A percentile compares a stretch with the other conserved stretches of the same genome.
Evolutionary conservation across 2,797 vertebrate species (phyloP).

Genomic region (Uromys caudimaculatus): DNA sequence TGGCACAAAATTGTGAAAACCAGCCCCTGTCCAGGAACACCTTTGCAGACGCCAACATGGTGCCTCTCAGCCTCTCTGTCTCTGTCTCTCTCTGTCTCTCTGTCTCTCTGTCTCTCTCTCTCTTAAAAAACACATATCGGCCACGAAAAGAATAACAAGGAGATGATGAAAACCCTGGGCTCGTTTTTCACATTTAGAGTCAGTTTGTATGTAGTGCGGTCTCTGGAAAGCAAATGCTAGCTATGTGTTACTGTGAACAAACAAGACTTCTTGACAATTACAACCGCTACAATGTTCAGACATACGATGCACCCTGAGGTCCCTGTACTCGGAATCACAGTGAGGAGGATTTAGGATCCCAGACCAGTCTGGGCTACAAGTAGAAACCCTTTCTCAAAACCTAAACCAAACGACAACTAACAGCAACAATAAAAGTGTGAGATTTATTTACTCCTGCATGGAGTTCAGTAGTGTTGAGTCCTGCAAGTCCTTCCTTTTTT

Average conservation of each 20-base stretch:
- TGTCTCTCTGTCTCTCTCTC: too few species aligned
- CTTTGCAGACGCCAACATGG: not conserved
- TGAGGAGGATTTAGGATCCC: not conserved
- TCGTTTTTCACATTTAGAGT: not conserved
- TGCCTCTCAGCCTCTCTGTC: not conserved
- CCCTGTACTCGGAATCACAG: not conserved
- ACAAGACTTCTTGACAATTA: not conserved
- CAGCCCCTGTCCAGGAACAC: not conserved
- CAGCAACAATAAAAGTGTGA: not conserved
- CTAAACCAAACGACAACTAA: not conserved
- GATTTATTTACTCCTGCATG: not conserved
- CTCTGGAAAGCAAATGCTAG: not conserved
- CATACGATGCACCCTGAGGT: not conserved
- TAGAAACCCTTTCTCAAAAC: not conserved
- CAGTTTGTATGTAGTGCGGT: not conserved
- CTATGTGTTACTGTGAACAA: not conserved
- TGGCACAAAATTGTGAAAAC: not conserved
- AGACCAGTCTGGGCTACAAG: not conserved
- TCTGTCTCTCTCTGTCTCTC: not conserved
- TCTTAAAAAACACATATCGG: not conserved
- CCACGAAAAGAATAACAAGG: not conserved
- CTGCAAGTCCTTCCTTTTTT: accelerated
- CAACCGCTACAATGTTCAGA: not conserved
- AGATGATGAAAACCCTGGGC: not conserved
- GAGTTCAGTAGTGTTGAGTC: not conserved